phyloP scores from a whole-genome alignment of 53 echinoderm and acorn worm genomes.

The Luidia sarsii region DNA sequence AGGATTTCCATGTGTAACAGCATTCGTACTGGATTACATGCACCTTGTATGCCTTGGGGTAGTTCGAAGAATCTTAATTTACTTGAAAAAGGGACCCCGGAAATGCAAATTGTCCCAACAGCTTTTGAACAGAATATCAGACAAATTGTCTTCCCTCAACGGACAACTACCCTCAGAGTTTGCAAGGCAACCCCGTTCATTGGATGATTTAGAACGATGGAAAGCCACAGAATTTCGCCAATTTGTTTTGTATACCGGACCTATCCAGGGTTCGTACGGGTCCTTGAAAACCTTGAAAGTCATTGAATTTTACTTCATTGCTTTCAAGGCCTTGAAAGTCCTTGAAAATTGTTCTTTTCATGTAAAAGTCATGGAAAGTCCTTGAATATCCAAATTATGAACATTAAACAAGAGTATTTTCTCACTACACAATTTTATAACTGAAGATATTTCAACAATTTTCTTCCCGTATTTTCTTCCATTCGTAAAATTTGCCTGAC shows the following conservation, averaged over 20 bases:
- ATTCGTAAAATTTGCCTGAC: too few species aligned
- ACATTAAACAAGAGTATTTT: too few species aligned
- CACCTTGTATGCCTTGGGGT: conserved; percentile 44
- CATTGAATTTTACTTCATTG: too few species aligned
- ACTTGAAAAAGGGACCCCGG: conserved; percentile 28
- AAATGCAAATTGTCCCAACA: conserved; percentile 12
- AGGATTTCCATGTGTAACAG: not conserved
- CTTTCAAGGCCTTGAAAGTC: too few species aligned
- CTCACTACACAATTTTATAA: too few species aligned
- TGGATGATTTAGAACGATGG: conserved; percentile 27
- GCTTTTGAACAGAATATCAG: conserved; percentile 13
- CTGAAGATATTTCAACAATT: too few species aligned
- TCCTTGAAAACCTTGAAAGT: too few species aligned
- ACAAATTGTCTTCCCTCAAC: conserved; percentile 5
- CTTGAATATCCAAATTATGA: too few species aligned
- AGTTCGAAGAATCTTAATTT: conserved; percentile 10
- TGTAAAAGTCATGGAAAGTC: too few species aligned
- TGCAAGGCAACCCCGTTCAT: conserved; percentile 22
- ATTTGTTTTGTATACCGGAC: conserved; percentile 29
- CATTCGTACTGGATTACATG: conserved; percentile 44
- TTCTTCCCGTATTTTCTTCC: too few species aligned
- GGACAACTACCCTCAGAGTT: conserved; percentile 31
- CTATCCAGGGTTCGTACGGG: too few species aligned
- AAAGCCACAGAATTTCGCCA: conserved; percentile 39
- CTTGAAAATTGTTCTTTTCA: too few species aligned